Conservation (phyloP, 2,797 vertebrate species). For the Gymnopithys bicolor region DNA sequence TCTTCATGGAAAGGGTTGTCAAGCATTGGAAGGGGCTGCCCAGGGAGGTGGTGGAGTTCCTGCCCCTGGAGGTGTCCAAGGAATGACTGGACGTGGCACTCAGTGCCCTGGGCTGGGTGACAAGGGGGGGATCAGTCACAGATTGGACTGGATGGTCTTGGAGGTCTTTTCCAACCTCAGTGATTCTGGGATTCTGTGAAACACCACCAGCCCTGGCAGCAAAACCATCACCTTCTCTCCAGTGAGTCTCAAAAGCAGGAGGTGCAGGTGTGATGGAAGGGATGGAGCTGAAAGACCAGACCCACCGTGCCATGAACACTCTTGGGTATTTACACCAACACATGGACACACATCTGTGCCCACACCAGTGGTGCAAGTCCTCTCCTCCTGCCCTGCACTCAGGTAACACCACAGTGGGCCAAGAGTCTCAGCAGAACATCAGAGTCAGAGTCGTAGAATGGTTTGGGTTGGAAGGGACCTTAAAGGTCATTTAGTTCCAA, state of each 20-base stretch:
- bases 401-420: no score
- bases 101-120: no score
- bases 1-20: background rate
- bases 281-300: background rate
- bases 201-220: background rate
- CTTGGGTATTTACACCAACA: background rate
- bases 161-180: background rate
- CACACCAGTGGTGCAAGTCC: background rate
- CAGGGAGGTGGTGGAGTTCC: background rate
- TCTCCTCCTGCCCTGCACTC: background rate
- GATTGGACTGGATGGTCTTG: background rate
- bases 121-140: background rate
- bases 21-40: background rate
- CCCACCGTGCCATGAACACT: background rate
- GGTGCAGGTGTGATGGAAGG: background rate
- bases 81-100: fast-evolving
- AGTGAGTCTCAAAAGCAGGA: fast-evolving
- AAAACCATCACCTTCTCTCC: background rate
- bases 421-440: background rate
- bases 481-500: background rate
- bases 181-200: background rate
- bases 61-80: background rate
- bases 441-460: background rate
- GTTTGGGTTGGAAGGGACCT: background rate
- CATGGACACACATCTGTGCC: background rate